Conservation (phyloP, 2,797 vertebrate species). For the Manis javanica region DNA sequence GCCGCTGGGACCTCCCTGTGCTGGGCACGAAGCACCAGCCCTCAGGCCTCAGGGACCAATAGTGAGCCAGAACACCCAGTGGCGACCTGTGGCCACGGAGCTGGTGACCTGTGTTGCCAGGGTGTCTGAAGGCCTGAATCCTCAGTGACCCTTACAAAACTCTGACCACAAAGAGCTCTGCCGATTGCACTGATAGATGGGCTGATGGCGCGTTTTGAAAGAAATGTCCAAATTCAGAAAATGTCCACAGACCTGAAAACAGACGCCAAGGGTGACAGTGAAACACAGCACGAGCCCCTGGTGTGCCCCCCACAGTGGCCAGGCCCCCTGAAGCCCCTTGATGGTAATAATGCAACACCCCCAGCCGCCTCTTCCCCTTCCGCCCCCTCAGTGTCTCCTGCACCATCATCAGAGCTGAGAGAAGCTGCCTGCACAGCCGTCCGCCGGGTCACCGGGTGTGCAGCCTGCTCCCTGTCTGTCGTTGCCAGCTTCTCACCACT, state of each 20-base stretch:
- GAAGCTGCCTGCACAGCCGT: fast-evolving
- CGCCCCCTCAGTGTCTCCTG: neutral
- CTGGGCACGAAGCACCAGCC: fast-evolving
- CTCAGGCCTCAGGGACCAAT: fast-evolving
- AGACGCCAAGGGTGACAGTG: neutral
- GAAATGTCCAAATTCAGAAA: fast-evolving
- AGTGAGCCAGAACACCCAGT: fast-evolving
- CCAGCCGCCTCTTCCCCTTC: neutral
- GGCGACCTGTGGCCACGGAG: fast-evolving
- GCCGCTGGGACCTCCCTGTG: neutral
- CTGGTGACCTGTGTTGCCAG: fast-evolving
- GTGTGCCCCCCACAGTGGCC: fast-evolving
- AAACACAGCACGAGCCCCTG: neutral
- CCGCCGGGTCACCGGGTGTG: fast-evolving
- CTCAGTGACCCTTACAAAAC: fast-evolving
- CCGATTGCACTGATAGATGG: fast-evolving
- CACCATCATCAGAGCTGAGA: fast-evolving
- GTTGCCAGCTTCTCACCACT: fast-evolving
- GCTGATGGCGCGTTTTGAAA: fast-evolving
- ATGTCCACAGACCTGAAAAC: neutral
- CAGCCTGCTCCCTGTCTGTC: neutral
- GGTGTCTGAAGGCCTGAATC: fast-evolving
- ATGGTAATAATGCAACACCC: fast-evolving
- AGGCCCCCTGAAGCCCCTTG: fast-evolving
- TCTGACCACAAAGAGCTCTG: fast-evolving